These are phyloP conservation scores for Tenthredo livida DNA, from an alignment of 2,888 invertebrate species.

Conservation along the genomic window DNA sequence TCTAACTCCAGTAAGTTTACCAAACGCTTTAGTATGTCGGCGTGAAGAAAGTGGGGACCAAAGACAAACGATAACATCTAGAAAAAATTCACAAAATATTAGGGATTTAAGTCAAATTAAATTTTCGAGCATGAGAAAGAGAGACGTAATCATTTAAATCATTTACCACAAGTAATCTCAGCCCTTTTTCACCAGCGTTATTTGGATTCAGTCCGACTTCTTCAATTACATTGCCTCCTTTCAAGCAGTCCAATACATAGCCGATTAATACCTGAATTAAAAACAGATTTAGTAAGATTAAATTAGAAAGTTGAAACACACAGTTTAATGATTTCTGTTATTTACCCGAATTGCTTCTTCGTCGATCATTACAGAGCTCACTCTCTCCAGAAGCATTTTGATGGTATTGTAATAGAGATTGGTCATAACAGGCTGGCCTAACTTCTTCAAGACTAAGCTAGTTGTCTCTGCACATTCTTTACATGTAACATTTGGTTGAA, in stretches of 20 bases:
- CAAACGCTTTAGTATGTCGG: slow-evolving; percentile 89
- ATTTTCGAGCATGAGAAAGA: not conserved
- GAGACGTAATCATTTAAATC: not conserved
- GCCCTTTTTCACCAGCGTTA: slow-evolving; percentile 93
- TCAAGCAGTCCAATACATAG: slow-evolving; percentile 85
- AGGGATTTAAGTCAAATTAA: not conserved
- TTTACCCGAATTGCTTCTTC: slow-evolving; percentile 89
- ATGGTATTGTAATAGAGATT: slow-evolving; percentile 97
- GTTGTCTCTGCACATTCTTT: slow-evolving; percentile 96
- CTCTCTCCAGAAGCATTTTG: slow-evolving; percentile 95
- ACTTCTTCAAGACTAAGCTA: slow-evolving; percentile 90
- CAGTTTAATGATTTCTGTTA: not conserved
- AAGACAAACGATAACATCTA: slow-evolving; percentile 94
- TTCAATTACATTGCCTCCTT: slow-evolving; percentile 84
- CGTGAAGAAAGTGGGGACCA: slow-evolving; percentile 94
- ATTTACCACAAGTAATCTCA: slow-evolving; percentile 89
- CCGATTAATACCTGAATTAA: slow-evolving; percentile 79
- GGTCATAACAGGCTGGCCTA: slow-evolving; percentile 96
- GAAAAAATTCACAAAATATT: slow-evolving; percentile 58
- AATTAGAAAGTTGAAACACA: not conserved
- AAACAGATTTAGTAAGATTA: slow-evolving; percentile 47
- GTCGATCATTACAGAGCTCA: slow-evolving; percentile 98
- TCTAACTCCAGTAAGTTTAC: slow-evolving; percentile 89
- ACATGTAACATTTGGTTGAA: slow-evolving; percentile 94
- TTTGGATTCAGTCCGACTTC: slow-evolving; percentile 90